Conservation (phyloP, 2,113 vertebrate species). For the Orientallactaga bullata region DNA sequence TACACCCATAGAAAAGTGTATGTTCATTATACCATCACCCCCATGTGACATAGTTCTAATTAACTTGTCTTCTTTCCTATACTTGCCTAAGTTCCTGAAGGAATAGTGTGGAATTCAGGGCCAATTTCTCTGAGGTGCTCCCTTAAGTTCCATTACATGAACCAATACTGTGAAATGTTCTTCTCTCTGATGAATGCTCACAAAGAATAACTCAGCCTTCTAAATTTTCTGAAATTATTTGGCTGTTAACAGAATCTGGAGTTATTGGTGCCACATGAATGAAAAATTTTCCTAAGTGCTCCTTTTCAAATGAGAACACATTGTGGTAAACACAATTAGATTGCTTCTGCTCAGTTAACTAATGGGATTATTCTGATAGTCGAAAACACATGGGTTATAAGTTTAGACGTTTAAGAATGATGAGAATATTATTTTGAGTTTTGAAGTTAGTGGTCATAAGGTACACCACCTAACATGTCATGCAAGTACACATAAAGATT, state of each 20-base stretch:
- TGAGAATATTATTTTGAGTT: neutral
- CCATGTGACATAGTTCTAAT: neutral
- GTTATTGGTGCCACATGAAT: neutral
- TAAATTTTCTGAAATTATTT: neutral
- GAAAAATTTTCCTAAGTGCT: neutral
- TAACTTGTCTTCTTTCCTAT: neutral
- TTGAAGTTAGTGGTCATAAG: neutral
- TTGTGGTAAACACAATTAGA: neutral
- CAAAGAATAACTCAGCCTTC: neutral
- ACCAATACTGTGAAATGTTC: fast-evolving
- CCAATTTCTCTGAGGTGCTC: too few relatives aligned
- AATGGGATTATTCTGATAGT: neutral
- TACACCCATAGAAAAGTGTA: neutral
- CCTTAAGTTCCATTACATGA: neutral
- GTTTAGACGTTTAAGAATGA: neutral
- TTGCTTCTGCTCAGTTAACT: neutral
- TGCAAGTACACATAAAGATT: neutral
- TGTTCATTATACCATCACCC: neutral
- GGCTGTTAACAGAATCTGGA: neutral
- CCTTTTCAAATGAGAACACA: neutral
- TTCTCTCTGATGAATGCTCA: neutral
- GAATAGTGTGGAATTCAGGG: neutral
- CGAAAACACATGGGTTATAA: neutral
- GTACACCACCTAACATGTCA: neutral
- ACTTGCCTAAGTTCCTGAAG: neutral